Conservation (phyloP, 2,113 vertebrate genomes). For the Neogale vison region DNA sequence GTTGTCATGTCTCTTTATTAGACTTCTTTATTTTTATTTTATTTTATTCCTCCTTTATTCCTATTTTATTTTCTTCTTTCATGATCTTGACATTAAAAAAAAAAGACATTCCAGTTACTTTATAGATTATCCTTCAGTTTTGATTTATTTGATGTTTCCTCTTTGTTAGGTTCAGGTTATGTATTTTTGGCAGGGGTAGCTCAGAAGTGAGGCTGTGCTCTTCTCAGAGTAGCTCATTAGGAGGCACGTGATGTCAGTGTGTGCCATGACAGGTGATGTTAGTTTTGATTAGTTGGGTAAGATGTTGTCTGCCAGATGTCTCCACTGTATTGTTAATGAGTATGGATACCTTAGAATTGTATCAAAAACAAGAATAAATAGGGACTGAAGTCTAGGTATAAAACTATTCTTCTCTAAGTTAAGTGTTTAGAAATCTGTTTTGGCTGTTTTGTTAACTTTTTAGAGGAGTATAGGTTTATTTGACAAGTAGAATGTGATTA, state of each 20-base stretch:
- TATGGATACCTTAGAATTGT: neutral
- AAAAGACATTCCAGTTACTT: neutral
- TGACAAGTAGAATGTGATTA: neutral
- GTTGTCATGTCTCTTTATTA: neutral
- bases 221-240: neutral
- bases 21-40: slow-evolving; percentile 20
- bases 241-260: neutral
- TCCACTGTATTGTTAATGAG: neutral
- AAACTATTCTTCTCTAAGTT: neutral
- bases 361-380: neutral
- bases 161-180: neutral
- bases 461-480: neutral
- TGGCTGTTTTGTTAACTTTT: neutral
- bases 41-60: neutral
- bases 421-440: neutral
- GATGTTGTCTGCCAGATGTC: neutral
- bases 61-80: neutral
- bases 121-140: neutral
- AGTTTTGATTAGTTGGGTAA: neutral
- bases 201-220: neutral
- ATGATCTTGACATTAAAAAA: neutral
- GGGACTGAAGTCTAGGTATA: neutral
- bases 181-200: neutral
- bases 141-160: neutral
- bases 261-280: neutral